These are phyloP conservation scores for Campylomormyrus numenius DNA, from an alignment of 2,113 vertebrate species.

Conservation along the genomic window DNA sequence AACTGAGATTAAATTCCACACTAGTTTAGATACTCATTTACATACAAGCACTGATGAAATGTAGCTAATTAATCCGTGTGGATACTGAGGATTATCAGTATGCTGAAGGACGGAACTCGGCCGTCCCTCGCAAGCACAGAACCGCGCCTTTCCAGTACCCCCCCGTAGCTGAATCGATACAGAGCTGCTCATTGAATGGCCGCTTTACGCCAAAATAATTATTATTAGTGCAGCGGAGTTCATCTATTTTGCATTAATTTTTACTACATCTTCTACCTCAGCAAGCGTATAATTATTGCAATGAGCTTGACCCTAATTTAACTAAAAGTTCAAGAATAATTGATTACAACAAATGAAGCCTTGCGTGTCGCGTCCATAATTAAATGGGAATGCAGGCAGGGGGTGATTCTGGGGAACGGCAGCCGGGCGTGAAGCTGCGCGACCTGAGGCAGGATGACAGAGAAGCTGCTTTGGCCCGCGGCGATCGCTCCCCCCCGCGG, in stretches of 20 bases:
- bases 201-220: background rate
- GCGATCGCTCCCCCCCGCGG: background rate
- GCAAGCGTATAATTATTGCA: background rate
- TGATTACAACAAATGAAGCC: slow-evolving; percentile 11
- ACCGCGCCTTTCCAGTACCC: background rate
- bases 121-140: background rate
- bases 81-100: background rate
- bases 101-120: background rate
- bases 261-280: background rate
- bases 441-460: no score
- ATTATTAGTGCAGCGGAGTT: background rate
- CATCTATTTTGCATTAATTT: background rate
- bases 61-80: background rate
- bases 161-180: background rate
- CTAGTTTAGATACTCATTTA: background rate
- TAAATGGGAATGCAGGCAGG: background rate
- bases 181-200: background rate
- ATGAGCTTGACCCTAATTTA: slow-evolving; percentile 18
- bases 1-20: background rate
- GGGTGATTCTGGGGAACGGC: background rate
- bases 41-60: background rate
- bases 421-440: background rate
- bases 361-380: background rate
- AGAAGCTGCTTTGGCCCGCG: background rate
- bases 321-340: background rate